phyloP scores from a whole-genome alignment of 2,113 vertebrate species.

The Sphyrna mokarran region DNA sequence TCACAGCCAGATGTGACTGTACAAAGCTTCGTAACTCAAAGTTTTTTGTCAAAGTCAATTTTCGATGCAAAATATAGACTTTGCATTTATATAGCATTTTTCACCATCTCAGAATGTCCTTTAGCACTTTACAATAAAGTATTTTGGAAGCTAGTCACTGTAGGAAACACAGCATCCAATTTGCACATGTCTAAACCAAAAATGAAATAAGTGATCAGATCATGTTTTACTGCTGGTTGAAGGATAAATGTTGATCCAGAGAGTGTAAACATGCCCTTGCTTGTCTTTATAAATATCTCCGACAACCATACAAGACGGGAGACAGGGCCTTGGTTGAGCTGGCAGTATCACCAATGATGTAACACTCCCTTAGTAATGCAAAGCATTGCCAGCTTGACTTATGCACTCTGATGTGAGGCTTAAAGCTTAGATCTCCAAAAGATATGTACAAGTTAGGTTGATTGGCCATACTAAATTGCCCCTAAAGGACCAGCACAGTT shows the following conservation, averaged over 20 bases:
- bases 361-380: background rate
- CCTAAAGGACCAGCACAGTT: too few species aligned
- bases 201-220: background rate
- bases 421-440: background rate
- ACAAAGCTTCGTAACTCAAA: background rate
- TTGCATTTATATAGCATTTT: background rate
- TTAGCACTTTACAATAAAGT: background rate
- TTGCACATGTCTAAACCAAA: background rate
- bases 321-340: background rate
- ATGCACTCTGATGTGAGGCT: background rate
- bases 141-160: background rate
- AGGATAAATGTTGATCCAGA: background rate
- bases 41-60: background rate
- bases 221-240: background rate
- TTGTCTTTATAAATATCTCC: background rate
- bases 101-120: background rate
- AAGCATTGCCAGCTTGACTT: background rate
- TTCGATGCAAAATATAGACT: background rate
- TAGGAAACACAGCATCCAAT: background rate
- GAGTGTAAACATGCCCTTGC: background rate
- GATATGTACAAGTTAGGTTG: too few species aligned
- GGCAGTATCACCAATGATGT: background rate
- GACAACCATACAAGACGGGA: background rate
- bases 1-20: background rate
- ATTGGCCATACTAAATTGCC: too few species aligned